phyloP scores from a whole-genome alignment of 2,888 invertebrate genomes.

The Argynnis bischoffii region DNA sequence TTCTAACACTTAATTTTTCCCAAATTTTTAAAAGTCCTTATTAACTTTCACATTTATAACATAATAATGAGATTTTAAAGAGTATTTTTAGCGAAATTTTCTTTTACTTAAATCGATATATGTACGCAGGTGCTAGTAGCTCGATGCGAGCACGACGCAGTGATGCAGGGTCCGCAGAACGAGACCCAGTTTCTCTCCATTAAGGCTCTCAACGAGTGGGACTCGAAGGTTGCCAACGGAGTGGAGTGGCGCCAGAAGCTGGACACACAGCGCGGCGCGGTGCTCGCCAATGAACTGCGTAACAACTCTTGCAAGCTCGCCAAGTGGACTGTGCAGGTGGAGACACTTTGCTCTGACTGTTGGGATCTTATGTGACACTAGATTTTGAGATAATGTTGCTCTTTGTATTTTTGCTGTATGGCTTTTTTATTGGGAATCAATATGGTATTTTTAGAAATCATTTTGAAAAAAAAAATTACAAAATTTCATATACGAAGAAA shows the following conservation, averaged over 20 bases:
- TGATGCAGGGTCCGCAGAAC: slow-evolving; percentile 91
- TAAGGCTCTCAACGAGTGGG: slow-evolving; percentile 99
- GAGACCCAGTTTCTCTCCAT: slow-evolving; percentile 96
- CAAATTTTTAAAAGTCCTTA: too few relatives aligned
- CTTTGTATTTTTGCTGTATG: background rate
- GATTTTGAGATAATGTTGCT: too few relatives aligned
- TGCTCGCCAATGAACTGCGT: slow-evolving; percentile 97
- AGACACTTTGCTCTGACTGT: too few relatives aligned
- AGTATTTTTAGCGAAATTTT: too few relatives aligned
- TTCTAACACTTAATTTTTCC: too few relatives aligned
- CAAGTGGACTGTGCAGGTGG: slow-evolving; percentile 98
- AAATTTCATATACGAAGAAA: too few relatives aligned
- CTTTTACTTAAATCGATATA: slow-evolving; percentile 5
- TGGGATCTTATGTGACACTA: too few relatives aligned
- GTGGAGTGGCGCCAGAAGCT: slow-evolving; percentile 99
- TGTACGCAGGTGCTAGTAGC: slow-evolving; percentile 88
- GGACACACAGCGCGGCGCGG: slow-evolving; percentile 98
- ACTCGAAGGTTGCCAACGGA: slow-evolving; percentile 96
- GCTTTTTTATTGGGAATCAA: background rate
- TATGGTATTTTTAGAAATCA: too few relatives aligned
- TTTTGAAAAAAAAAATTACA: too few relatives aligned
- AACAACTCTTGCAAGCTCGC: slow-evolving; percentile 99
- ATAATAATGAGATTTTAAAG: too few relatives aligned
- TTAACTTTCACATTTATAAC: too few relatives aligned
- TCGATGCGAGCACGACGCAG: slow-evolving; percentile 98